Evolutionary conservation across 2,113 vertebrate species (phyloP), one percentile per base, ranked within the genome.

Genomic region (Elaphurus davidianus): DNA sequence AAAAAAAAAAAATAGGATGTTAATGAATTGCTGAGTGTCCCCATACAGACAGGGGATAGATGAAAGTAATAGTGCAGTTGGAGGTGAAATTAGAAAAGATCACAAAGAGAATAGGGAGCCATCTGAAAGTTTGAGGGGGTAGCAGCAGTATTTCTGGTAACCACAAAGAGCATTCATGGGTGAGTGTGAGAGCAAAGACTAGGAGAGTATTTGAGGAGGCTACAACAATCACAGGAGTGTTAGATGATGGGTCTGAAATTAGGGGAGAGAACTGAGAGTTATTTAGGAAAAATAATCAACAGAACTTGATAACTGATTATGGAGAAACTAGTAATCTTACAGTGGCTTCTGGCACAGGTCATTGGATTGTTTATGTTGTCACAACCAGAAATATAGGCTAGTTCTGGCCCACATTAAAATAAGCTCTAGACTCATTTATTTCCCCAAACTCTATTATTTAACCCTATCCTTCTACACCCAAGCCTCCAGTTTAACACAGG

Each of bases 61-160:
- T 10, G 50, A 21, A 57, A 43, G 40, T 64, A 64, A 78, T 21
- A 87, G 62, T 50, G 19, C 6, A 82, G 59, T 21, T 91, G 47
- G n/a, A 86, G 36, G 92, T 84, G 64, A 87, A 93, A 81, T 96
- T 71, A 95, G 28, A 96, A 92, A 87, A 89, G 78, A 91, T 87
- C 71, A 33, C 36, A 90, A 95, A 82, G 43, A 21, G 19, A 96
- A 89, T 1, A n/a, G 12, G n/a, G n/a, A 89, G 13, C 11, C 52
- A 57, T 79, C 2, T 92, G 30, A 97, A 92, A 55, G 21, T 81
- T 40, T 90, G 36, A 84, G 3, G 2, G 23, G 27, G n/a, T 67
- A 79, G 33, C 25, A 90, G 33, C 36, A 64, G n/a, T 21, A 85
- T 67, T 30, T 74, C 47, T 87, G 7, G 5, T 64, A 88, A 71